A percentile compares a stretch with the other conserved stretches of the same genome.
phyloP scores from a whole-genome alignment of 2,888 invertebrate genomes.

The Tuta absoluta region DNA sequence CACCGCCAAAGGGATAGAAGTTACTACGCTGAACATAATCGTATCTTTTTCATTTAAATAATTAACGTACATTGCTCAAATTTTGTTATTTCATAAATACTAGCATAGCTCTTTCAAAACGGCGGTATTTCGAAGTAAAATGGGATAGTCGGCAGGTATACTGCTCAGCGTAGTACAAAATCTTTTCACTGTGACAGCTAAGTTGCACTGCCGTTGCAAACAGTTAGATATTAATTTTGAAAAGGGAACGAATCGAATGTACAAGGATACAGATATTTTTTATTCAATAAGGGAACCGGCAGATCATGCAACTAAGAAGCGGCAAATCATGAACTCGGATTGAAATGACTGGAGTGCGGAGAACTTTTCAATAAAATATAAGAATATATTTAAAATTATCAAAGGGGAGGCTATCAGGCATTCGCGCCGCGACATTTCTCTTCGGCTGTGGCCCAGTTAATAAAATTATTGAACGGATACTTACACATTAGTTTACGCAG shows the following conservation, averaged over 20 bases:
- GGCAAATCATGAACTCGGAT: constrained; percentile 72
- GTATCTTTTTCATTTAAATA: neutral
- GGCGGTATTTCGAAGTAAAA: neutral
- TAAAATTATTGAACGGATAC: constrained; percentile 69
- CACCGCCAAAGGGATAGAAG: constrained; percentile 11
- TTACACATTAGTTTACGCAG: constrained; percentile 77
- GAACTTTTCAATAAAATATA: constrained; percentile 54
- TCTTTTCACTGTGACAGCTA: constrained; percentile 33
- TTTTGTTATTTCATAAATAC: neutral
- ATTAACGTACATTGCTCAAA: too few relatives aligned
- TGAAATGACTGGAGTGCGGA: constrained; percentile 71
- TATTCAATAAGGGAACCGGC: constrained; percentile 49
- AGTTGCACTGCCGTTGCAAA: constrained; percentile 52
- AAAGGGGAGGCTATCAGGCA: constrained; percentile 79
- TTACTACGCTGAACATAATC: constrained; percentile 6
- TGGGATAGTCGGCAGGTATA: neutral
- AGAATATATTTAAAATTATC: constrained; percentile 57
- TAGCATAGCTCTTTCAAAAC: neutral
- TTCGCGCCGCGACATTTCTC: constrained; percentile 75
- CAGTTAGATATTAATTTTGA: constrained; percentile 24
- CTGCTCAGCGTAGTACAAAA: constrained; percentile 3
- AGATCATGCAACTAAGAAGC: constrained; percentile 72
- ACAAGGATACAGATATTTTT: constrained; percentile 32
- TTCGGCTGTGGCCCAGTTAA: constrained; percentile 72
- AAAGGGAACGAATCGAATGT: constrained; percentile 25